Evolutionary conservation across 2,797 vertebrate genomes (phyloP).

Genomic region (Amblyopsis hoosieri): DNA sequence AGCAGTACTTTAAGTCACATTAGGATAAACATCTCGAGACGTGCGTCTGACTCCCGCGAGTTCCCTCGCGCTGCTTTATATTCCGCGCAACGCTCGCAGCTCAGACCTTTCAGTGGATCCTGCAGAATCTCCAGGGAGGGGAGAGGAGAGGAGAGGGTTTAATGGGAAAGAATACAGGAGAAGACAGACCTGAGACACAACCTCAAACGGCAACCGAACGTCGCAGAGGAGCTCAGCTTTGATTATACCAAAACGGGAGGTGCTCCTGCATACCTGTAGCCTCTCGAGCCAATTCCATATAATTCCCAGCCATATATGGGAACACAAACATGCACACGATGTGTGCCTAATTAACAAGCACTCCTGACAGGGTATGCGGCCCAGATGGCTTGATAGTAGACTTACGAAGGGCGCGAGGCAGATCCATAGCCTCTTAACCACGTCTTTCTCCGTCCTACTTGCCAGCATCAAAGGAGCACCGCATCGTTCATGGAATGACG

Average conservation of each 20-base stretch:
- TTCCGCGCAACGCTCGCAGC: conserved; percentile 30
- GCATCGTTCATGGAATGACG: conserved; percentile 40
- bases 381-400: conserved; percentile 68
- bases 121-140: conserved; percentile 75
- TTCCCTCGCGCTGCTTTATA: conserved; percentile 49
- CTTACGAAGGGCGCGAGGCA: conserved; percentile 61
- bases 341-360: conserved; percentile 64
- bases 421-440: conserved; percentile 50
- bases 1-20: conserved; percentile 55
- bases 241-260: too few species aligned
- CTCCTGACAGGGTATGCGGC: conserved; percentile 67
- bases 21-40: conserved; percentile 59
- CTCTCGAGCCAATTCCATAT: too few species aligned
- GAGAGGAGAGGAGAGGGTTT: conserved; percentile 19
- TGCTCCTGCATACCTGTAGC: too few species aligned
- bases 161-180: neutral
- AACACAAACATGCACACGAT: too few species aligned
- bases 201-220: too few species aligned
- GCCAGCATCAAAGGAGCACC: conserved; percentile 37
- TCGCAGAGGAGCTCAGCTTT: too few species aligned
- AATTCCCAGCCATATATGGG: too few species aligned
- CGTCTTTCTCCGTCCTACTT: conserved; percentile 55
- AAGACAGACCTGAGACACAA: neutral
- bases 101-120: conserved; percentile 69
- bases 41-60: conserved; percentile 32